phyloP scores from a whole-genome alignment of 2,113 vertebrate species.

The Pontoporia blainvillei region DNA sequence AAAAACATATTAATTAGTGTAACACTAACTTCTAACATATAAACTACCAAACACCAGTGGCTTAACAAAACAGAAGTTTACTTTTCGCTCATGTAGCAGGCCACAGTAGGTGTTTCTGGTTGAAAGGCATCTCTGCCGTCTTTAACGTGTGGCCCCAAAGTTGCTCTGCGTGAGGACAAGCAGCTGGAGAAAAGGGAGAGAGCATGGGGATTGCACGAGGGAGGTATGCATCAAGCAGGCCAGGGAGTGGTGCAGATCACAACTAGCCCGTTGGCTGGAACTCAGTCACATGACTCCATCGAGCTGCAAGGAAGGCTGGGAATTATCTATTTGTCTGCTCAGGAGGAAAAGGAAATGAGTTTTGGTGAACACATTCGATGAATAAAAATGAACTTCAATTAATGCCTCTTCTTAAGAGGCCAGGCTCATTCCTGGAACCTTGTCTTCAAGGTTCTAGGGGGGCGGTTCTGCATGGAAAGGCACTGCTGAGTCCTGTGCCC shows the following conservation, averaged over 20 bases:
- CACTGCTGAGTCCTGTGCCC: not conserved
- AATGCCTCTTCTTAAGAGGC: not conserved
- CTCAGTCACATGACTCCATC: not conserved
- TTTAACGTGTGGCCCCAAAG: not conserved
- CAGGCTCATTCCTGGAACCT: not conserved
- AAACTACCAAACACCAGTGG: not conserved
- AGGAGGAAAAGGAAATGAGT: not conserved
- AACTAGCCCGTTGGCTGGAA: not conserved
- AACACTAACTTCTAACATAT: not conserved
- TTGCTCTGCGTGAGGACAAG: not conserved
- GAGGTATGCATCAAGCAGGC: not conserved
- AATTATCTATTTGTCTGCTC: not conserved
- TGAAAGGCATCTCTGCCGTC: not conserved
- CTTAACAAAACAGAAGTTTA: not conserved
- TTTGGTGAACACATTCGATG: not conserved
- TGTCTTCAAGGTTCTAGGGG: not conserved
- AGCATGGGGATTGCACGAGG: fast-evolving
- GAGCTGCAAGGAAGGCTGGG: not conserved
- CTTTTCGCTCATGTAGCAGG: not conserved
- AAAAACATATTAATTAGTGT: not conserved
- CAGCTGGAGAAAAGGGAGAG: not conserved
- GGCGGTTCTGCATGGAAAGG: not conserved
- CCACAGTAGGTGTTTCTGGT: not conserved
- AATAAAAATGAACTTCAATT: not conserved
- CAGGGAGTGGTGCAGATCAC: no score